These are phyloP conservation scores for Orthonevra nobilis DNA, from an alignment of 2,888 invertebrate species.

Conservation along the genomic window DNA sequence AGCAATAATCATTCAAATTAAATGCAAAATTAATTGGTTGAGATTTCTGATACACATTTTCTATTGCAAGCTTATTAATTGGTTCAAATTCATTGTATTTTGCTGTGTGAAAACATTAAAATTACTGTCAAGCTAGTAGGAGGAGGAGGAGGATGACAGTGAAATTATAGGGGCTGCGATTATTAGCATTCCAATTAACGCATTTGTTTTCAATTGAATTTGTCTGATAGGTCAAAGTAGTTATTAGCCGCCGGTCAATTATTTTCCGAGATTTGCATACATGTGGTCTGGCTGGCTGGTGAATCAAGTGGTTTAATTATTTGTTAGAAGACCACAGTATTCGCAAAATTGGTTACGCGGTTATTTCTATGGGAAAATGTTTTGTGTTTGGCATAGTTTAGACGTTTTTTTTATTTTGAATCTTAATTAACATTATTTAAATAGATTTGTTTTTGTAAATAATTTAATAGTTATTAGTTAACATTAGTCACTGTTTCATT, in stretches of 20 bases:
- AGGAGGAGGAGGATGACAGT: no score
- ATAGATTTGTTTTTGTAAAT: slow-evolving; percentile 38
- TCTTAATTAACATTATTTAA: not conserved
- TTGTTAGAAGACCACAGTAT: slow-evolving; percentile 2
- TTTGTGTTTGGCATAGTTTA: slow-evolving; percentile 1
- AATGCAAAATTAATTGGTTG: slow-evolving; percentile 20
- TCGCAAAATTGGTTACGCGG: not conserved
- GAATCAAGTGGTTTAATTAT: slow-evolving; percentile 7
- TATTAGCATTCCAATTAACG: slow-evolving; percentile 24
- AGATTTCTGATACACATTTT: no score
- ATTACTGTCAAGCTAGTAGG: no score
- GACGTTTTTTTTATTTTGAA: not conserved
- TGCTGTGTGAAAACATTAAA: no score
- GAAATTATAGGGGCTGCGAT: slow-evolving; percentile 6
- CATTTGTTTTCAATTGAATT: slow-evolving; percentile 1
- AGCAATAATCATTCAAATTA: slow-evolving; percentile 21
- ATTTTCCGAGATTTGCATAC: not conserved
- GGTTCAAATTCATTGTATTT: slow-evolving; percentile 22
- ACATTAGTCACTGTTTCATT: slow-evolving; percentile 19
- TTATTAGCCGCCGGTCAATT: not conserved
- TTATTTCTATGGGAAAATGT: not conserved
- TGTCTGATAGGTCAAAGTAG: not conserved
- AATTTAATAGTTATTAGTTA: slow-evolving; percentile 44
- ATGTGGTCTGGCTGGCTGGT: no score
- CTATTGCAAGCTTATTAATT: no score